Evolutionary conservation across 1,140 invertebrate species (phyloP).

Genomic region (Penaeus indicus): DNA sequence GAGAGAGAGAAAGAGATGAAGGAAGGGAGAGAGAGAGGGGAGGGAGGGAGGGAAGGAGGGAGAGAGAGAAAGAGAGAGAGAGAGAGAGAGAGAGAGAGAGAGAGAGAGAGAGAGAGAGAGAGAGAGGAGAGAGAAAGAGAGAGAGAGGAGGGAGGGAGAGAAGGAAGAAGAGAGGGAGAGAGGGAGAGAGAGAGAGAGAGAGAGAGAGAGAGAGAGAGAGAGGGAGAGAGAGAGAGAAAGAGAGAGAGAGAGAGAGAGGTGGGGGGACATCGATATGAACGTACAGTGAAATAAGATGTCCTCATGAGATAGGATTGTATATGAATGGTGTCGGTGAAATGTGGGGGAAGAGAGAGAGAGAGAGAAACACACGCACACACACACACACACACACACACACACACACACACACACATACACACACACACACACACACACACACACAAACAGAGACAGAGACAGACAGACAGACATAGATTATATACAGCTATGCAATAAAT

Average conservation of each 20-base stretch:
- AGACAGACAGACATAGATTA: too few species aligned
- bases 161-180: neutral
- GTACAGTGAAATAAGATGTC: neutral
- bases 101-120: neutral
- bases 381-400: neutral
- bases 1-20: neutral
- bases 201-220: slow-evolving; percentile 1
- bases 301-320: neutral
- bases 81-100: too few species aligned
- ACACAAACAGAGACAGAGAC: too few species aligned
- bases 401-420: neutral
- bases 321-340: neutral
- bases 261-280: neutral
- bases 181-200: neutral
- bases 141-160: neutral
- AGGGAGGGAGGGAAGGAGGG: too few species aligned
- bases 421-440: too few species aligned
- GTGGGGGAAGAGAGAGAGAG: neutral
- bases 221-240: neutral
- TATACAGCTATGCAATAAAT: too few species aligned
- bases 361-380: neutral
- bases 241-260: neutral
- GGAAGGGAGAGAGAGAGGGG: neutral
- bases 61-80: too few species aligned
- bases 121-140: too few species aligned